phyloP scores from a whole-genome alignment of 1,140 invertebrate genomes.

The Meloidogyne chitwoodi region DNA sequence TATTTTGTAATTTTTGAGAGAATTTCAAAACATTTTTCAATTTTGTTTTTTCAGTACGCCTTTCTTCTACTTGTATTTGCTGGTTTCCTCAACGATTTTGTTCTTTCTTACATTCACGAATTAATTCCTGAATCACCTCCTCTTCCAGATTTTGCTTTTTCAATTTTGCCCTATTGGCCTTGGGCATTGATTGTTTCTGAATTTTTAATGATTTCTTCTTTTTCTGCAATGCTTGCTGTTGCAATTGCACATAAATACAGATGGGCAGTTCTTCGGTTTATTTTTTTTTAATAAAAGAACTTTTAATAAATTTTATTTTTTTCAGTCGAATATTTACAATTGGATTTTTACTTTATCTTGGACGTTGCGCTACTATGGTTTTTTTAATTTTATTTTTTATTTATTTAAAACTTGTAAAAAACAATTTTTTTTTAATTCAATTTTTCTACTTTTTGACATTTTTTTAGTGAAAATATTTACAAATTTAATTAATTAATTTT shows the following conservation, averaged over 20 bases:
- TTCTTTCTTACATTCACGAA: constrained; percentile 47
- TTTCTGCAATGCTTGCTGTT: constrained; percentile 29
- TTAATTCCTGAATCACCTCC: constrained; percentile 34
- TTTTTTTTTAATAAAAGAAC: neutral
- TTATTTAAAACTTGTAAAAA: too few species aligned
- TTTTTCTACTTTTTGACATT: too few species aligned
- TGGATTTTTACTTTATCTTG: constrained; percentile 42
- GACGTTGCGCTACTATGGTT: constrained; percentile 46
- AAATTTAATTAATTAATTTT: too few species aligned
- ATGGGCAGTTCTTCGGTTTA: constrained; percentile 41
- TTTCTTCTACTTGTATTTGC: constrained; percentile 39
- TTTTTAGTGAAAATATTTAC: too few species aligned
- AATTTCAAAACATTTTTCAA: too few species aligned
- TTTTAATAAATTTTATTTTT: neutral
- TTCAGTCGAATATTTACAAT: constrained; percentile 41
- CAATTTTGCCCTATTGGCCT: constrained; percentile 38
- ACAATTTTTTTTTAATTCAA: too few species aligned
- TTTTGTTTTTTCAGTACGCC: constrained; percentile 27
- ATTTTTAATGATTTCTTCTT: constrained; percentile 41
- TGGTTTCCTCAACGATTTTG: constrained; percentile 37
- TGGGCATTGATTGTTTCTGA: constrained; percentile 38
- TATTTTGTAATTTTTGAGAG: too few species aligned
- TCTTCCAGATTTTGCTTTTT: constrained; percentile 44
- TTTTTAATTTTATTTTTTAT: neutral
- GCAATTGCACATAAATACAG: constrained; percentile 41